Percentiles rank a stretch among this genome's conserved stretches.
Evolutionary conservation across 2,797 vertebrate species (phyloP).

Genomic region (Hippocampus kuda): DNA sequence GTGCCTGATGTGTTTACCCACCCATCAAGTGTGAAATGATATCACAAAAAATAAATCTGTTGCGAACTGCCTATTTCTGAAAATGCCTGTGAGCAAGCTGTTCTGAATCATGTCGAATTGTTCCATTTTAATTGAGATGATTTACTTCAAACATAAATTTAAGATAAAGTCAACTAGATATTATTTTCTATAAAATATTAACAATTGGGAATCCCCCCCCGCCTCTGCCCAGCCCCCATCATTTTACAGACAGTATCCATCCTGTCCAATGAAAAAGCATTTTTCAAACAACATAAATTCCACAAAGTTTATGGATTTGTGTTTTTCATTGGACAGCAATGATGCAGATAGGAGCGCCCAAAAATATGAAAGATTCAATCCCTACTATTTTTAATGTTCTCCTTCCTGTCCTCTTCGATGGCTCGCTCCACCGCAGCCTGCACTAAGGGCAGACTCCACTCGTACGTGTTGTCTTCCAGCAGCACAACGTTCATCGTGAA

Average conservation of each 20-base stretch:
- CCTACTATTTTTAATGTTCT: constrained; percentile 62
- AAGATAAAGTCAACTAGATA: too few species aligned
- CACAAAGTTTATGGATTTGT: not conserved
- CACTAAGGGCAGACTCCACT: constrained; percentile 56
- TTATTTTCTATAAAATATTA: too few species aligned
- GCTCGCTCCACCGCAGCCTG: constrained; percentile 60
- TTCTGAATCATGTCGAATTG: too few species aligned
- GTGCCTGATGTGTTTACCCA: too few species aligned
- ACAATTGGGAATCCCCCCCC: too few species aligned
- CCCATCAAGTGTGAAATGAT: too few species aligned
- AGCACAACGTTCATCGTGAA: constrained; percentile 79
- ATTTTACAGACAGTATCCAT: not conserved
- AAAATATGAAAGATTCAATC: not conserved
- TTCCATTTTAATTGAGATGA: too few species aligned
- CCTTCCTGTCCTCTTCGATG: constrained; percentile 53
- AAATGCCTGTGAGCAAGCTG: too few species aligned
- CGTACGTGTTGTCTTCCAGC: constrained; percentile 73
- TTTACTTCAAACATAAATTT: too few species aligned
- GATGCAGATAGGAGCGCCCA: not conserved
- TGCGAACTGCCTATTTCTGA: too few species aligned
- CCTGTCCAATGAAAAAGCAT: not conserved
- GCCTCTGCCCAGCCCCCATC: too few species aligned
- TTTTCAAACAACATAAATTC: not conserved
- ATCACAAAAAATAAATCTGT: too few species aligned
- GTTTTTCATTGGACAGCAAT: not conserved